Evolutionary conservation across 2,797 vertebrate genomes (phyloP).

Genomic region (Pachyuromys duprasi): DNA sequence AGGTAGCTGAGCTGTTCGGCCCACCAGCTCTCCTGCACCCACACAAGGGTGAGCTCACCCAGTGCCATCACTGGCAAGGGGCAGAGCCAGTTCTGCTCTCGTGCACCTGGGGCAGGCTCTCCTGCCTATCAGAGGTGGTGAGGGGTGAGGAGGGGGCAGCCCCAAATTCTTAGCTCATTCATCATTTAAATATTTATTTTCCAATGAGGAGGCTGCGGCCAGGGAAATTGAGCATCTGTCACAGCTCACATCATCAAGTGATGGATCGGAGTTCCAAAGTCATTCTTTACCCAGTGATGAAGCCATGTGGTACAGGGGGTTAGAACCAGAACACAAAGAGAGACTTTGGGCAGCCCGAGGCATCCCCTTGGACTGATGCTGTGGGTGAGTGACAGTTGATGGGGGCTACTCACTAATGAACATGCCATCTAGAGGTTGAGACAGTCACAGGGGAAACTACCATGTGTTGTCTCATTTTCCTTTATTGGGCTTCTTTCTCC

Average conservation of each 20-base stretch:
- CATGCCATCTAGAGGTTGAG: not conserved
- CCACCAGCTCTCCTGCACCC: no score
- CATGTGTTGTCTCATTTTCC: not conserved
- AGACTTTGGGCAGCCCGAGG: not conserved
- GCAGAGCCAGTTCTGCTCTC: no score
- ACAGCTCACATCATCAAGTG: not conserved
- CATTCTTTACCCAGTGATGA: not conserved
- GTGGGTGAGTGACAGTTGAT: not conserved
- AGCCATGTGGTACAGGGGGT: not conserved
- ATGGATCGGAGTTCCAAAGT: not conserved
- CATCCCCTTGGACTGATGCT: not conserved
- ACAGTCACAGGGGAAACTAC: not conserved
- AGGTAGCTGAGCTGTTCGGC: no score
- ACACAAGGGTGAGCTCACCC: no score
- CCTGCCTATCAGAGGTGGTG: no score
- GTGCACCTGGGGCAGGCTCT: no score
- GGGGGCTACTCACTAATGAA: not conserved
- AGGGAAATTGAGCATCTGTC: not conserved
- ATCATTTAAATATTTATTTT: slow-evolving; percentile 4
- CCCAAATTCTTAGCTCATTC: not conserved
- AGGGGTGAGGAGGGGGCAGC: not conserved
- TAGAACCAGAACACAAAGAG: not conserved
- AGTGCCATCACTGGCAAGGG: no score
- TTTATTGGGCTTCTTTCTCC: not conserved
- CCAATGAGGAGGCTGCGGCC: not conserved